Conservation (phyloP, 2,797 vertebrate species). For the Betta splendens region DNA sequence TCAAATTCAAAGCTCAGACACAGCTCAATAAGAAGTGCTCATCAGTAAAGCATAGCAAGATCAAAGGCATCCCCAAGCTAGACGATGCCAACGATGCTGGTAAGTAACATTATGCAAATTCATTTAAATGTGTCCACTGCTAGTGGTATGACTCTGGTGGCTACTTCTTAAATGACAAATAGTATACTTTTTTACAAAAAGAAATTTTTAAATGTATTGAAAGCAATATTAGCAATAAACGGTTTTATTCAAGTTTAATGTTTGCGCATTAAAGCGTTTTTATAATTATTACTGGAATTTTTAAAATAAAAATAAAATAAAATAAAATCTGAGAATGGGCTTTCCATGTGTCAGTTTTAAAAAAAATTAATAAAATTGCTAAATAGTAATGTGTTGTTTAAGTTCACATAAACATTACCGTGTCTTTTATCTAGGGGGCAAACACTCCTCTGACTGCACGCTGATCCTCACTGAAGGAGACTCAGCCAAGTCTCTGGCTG, state of each 20-base stretch:
- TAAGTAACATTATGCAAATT: constrained; percentile 67
- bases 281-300: no score
- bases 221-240: no score
- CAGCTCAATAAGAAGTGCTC: constrained; percentile 99
- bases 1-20: constrained; percentile 95
- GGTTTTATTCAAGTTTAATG: no score
- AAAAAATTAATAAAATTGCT: no score
- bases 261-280: no score
- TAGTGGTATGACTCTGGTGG: neutral
- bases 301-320: no score
- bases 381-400: no score
- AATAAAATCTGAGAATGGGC: no score
- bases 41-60: constrained; percentile 93
- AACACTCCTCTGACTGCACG: constrained; percentile 96
- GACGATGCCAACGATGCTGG: constrained; percentile 98
- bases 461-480: constrained; percentile 98
- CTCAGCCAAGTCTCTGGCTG: constrained; percentile 97
- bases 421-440: constrained; percentile 94
- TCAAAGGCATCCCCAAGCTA: constrained; percentile 97
- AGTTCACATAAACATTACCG: no score
- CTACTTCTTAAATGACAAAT: neutral
- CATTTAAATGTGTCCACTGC: neutral
- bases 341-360: no score
- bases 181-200: neutral
- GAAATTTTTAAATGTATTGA: neutral